phyloP scores from a whole-genome alignment of 1,140 invertebrate species.

The Drosophila albomicans region DNA sequence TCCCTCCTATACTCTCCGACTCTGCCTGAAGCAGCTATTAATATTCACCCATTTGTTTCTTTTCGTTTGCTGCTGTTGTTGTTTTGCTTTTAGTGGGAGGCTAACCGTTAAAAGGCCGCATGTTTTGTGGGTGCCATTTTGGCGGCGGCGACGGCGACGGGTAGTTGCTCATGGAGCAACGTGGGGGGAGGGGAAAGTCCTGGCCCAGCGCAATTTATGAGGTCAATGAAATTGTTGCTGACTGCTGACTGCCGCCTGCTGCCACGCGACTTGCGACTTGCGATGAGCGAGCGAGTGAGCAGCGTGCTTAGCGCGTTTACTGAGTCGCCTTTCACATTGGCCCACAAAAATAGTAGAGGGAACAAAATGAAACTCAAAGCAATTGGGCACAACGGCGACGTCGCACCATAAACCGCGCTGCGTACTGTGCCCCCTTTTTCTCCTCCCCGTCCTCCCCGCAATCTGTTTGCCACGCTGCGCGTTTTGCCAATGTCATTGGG shows the following conservation, averaged over 20 bases:
- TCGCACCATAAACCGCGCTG: conserved; percentile 54
- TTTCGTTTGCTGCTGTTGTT: conserved; percentile 19
- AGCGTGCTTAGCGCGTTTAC: conserved; percentile 10
- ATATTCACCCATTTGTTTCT: conserved; percentile 48
- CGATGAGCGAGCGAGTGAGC: conserved; percentile 4
- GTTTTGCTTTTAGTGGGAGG: conserved; percentile 1
- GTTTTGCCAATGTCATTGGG: conserved; percentile 71
- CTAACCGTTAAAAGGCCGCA: conserved; percentile 58
- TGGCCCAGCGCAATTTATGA: conserved; percentile 71
- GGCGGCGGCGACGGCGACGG: conserved; percentile 33
- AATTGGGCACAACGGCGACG: conserved; percentile 68
- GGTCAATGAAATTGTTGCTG: conserved; percentile 79
- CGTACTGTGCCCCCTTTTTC: not conserved
- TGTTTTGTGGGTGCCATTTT: conserved; percentile 61
- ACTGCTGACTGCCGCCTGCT: not conserved
- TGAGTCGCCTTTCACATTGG: conserved; percentile 20
- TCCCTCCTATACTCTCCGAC: not conserved
- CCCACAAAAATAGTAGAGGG: not conserved
- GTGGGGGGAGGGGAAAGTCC: not conserved
- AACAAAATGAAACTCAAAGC: conserved; percentile 27
- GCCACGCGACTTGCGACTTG: conserved; percentile 2
- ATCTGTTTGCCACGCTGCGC: not conserved
- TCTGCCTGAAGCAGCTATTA: conserved; percentile 38
- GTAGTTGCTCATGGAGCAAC: conserved; percentile 7
- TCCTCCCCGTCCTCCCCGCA: not conserved